Conservation (phyloP, 2,113 vertebrate species). For the Corythornis madagascariensis region DNA sequence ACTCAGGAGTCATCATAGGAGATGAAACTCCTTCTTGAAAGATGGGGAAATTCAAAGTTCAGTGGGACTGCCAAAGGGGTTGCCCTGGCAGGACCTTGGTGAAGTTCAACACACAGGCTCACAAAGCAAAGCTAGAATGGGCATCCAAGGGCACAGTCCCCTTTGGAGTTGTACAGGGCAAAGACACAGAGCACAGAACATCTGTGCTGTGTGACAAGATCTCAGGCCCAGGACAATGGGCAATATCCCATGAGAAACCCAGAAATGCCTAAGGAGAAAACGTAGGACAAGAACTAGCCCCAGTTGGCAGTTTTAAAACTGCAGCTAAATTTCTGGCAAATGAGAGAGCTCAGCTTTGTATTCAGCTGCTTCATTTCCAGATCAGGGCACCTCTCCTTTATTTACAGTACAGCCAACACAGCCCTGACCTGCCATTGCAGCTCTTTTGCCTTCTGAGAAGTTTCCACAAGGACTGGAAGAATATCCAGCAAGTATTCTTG, state of each 20-base stretch:
- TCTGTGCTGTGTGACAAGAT: not conserved
- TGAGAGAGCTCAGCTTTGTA: not conserved
- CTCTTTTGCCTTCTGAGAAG: not conserved
- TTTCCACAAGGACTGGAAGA: not conserved
- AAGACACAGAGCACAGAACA: not conserved
- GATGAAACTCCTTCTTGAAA: not conserved
- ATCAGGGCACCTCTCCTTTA: not conserved
- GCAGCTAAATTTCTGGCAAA: not conserved
- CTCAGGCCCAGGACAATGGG: not conserved
- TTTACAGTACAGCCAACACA: not conserved
- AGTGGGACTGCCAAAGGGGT: not conserved
- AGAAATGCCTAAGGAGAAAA: not conserved
- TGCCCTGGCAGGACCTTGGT: not conserved
- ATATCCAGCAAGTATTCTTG: not conserved
- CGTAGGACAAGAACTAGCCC: not conserved
- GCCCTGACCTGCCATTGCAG: not conserved
- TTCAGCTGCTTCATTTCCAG: not conserved
- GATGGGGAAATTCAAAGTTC: not conserved
- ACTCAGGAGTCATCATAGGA: fast-evolving
- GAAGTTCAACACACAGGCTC: not conserved
- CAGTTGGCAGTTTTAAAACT: not conserved
- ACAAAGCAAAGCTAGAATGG: not conserved
- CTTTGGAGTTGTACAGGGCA: not conserved
- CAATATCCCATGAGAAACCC: not conserved
- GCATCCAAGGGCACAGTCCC: not conserved